These are phyloP conservation scores for Dasysyrphus albostriatus DNA, from an alignment of 2,888 invertebrate genomes.

Conservation along the genomic window DNA sequence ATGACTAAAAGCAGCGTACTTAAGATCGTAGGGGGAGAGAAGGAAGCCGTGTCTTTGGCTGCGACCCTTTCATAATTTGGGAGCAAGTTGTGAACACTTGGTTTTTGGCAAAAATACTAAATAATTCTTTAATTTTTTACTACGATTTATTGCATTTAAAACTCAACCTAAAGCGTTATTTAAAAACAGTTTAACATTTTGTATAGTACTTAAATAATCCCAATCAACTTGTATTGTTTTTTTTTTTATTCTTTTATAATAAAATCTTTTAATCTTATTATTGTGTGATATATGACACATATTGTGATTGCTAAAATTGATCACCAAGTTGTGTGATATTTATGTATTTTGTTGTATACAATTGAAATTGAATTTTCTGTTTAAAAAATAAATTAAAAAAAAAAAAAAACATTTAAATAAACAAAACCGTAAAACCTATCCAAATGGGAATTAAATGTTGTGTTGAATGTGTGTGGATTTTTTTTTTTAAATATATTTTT, in stretches of 20 bases:
- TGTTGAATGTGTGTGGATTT: neutral
- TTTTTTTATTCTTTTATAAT: neutral
- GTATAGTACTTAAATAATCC: neutral
- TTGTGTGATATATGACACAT: constrained; percentile 15
- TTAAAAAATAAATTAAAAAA: neutral
- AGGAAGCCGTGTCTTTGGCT: too few relatives aligned
- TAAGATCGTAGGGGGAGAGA: too few relatives aligned
- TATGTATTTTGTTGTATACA: neutral
- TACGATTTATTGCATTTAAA: too few relatives aligned
- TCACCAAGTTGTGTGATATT: constrained; percentile 25
- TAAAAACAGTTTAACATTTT: too few relatives aligned
- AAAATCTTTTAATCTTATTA: constrained; percentile 29
- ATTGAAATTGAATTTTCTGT: constrained; percentile 34
- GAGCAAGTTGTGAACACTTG: too few relatives aligned
- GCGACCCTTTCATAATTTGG: too few relatives aligned
- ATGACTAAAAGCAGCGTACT: too few relatives aligned
- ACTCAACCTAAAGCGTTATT: too few relatives aligned
- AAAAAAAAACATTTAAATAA: neutral
- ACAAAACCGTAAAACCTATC: neutral
- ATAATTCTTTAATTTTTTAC: too few relatives aligned
- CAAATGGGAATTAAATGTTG: constrained; percentile 26
- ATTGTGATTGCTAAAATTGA: constrained; percentile 26
- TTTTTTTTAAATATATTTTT: constrained; percentile 20
- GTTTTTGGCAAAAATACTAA: too few relatives aligned
- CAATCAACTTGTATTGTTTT: neutral